Base-by-base conservation (phyloP, 2,888 invertebrate species). In the Pediacus dermestoides region DNA sequence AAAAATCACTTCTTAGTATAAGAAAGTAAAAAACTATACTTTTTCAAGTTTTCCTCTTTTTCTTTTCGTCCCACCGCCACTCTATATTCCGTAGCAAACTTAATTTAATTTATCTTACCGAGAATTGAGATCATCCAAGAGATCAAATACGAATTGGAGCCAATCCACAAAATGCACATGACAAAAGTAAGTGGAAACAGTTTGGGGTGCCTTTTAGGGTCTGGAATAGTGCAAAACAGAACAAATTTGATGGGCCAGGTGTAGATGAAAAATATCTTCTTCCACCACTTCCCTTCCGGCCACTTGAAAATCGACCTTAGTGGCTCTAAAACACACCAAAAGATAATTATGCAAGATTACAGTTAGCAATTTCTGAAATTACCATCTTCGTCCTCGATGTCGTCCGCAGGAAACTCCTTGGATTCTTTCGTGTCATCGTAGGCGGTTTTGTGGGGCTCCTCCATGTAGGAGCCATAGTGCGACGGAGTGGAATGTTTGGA, bases 121-220 rank as follows among this genome's bases (percentile, higher is more conserved):
- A 92, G 80, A 2, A 87, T 75, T 16, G 89, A 82, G 64, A 93
- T 84, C 82, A 92, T 89, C 94, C 95, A 95, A 0, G 93, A 85
- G 14, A 91, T 85, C 35, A 90, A 56, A 61, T 92, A 95, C 0
- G 93, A 88, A 48, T 89, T 82, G 1, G 73, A 66, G 2, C 88
- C 93, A 46, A 95, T 89, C 81, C 88, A 90, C 1, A 88, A 64
- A 14, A 92, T 81, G 60, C 91, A 91, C 81, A 92, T 84, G 9
- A 88, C 47, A 63, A 95, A 94, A 0, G 90, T 81, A 1, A 86
- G 23, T 0, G 89, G 85, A 62, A 85, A 92, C 46, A 79, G 68
- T 32, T 70, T 76, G 11, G 76, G 74, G 56, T 75, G 71, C 2
- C 69, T 73, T 31, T 74, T 66, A 0, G 82, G 79, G 57, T 88